A percentile compares a stretch with the other conserved stretches of the same genome.
Evolutionary conservation across 2,797 vertebrate genomes (phyloP).

Genomic region (Ptychadena robeensis): DNA sequence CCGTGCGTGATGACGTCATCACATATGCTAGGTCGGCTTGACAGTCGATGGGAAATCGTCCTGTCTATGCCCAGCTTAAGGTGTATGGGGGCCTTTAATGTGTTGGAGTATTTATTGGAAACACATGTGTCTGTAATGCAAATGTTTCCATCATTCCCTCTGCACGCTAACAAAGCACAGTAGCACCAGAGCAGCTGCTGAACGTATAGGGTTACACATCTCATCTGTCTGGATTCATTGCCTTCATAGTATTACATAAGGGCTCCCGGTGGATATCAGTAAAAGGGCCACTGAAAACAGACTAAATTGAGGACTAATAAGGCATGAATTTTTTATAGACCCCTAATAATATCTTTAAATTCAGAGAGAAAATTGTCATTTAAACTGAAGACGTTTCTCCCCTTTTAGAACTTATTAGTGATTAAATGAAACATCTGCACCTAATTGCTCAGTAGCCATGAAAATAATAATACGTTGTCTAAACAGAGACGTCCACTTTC

Average conservation of each 20-base stretch:
- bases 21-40: too few relatives aligned
- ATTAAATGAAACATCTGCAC: not conserved
- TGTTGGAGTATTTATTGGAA: conserved; percentile 19
- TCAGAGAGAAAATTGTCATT: not conserved
- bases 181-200: not conserved
- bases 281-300: not conserved
- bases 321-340: not conserved
- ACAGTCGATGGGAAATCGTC: too few relatives aligned
- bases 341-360: not conserved
- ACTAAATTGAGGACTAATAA: not conserved
- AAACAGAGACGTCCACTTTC: not conserved
- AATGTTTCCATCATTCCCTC: conserved; percentile 36
- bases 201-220: conserved; percentile 8
- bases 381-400: not conserved
- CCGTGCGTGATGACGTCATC: too few relatives aligned
- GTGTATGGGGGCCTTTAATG: too few relatives aligned
- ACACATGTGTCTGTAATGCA: conserved; percentile 27
- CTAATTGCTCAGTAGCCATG: not conserved
- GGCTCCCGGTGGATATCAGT: not conserved
- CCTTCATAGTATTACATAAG: conserved; percentile 3
- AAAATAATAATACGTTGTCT: not conserved
- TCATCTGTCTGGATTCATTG: conserved; percentile 10
- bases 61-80: too few relatives aligned
- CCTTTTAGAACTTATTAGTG: not conserved
- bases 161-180: conserved; percentile 29